Evolutionary conservation across 1,140 invertebrate genomes (phyloP).

Genomic region (Euwallacea similis): DNA sequence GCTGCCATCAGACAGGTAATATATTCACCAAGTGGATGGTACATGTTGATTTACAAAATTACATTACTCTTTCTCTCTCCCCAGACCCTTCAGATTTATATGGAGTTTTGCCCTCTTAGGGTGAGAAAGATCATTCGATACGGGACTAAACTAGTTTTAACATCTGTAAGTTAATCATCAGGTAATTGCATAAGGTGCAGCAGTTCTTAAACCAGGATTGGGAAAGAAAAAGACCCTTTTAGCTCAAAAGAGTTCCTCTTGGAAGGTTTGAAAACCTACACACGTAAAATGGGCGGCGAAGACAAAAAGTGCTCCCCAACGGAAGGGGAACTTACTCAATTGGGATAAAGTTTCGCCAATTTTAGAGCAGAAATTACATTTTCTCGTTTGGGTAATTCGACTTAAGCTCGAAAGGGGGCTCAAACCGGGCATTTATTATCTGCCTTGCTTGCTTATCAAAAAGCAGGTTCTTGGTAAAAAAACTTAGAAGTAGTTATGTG

Average conservation of each 20-base stretch:
- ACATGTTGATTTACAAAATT: slow-evolving; percentile 40
- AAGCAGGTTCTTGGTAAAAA: no score
- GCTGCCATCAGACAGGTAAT: slow-evolving; percentile 37
- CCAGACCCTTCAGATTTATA: not conserved
- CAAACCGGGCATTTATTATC: not conserved
- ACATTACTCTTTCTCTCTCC: slow-evolving; percentile 33
- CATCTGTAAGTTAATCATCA: no score
- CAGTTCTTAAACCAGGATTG: no score
- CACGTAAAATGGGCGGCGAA: slow-evolving; percentile 3
- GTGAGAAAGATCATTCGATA: no score
- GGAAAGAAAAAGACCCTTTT: no score
- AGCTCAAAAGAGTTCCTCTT: no score
- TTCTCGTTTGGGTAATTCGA: slow-evolving; percentile 9
- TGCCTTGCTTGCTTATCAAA: not conserved
- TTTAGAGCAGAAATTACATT: slow-evolving; percentile 21
- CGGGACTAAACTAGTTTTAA: no score
- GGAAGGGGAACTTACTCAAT: slow-evolving; percentile 16
- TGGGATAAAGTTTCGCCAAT: slow-evolving; percentile 21
- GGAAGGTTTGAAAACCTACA: not conserved
- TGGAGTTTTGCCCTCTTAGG: no score
- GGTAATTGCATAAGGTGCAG: no score
- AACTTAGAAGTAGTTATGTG: no score
- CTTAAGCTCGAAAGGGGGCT: slow-evolving; percentile 3
- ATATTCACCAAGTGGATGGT: slow-evolving; percentile 33
- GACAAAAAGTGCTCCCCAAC: slow-evolving; percentile 8